phyloP scores from a whole-genome alignment of 2,888 invertebrate genomes.

The Toxonevra muliebris region DNA sequence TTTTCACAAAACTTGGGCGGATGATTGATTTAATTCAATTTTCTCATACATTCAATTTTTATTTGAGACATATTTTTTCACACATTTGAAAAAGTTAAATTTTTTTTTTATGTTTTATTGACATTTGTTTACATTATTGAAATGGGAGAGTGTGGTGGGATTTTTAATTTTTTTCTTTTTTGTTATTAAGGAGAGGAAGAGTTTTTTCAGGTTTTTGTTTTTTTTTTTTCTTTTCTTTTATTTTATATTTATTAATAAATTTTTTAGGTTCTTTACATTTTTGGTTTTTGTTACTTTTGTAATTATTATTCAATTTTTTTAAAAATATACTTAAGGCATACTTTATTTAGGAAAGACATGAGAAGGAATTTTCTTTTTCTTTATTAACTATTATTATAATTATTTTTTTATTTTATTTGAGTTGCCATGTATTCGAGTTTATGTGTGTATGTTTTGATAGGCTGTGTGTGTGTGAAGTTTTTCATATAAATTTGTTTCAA shows the following conservation, averaged over 20 bases:
- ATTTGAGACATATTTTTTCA: neutral
- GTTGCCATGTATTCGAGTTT: conserved; percentile 8
- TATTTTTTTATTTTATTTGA: conserved; percentile 26
- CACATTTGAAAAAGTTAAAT: conserved; percentile 2
- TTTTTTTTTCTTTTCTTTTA: conserved; percentile 26
- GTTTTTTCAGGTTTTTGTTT: conserved; percentile 30
- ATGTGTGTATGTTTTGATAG: conserved; percentile 19
- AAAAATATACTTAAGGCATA: conserved; percentile 46
- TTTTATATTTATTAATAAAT: conserved; percentile 21
- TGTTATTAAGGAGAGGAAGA: conserved; percentile 32
- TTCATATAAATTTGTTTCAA: neutral
- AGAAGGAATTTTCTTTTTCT: conserved; percentile 40
- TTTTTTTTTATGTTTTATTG: neutral
- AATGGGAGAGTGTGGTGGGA: conserved; percentile 12
- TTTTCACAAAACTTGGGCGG: conserved; percentile 36
- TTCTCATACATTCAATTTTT: conserved; percentile 24
- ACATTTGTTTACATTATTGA: neutral
- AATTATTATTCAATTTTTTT: conserved; percentile 36
- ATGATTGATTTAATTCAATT: conserved; percentile 29
- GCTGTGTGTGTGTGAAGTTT: neutral
- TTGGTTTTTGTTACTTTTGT: conserved; percentile 33
- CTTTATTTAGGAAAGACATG: conserved; percentile 42
- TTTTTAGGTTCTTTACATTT: conserved; percentile 29
- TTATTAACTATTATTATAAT: conserved; percentile 20
- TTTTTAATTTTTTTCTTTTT: conserved; percentile 5